These are phyloP conservation scores for Microvelia longipes DNA, from an alignment of 1,140 invertebrate species.

Conservation along the genomic window DNA sequence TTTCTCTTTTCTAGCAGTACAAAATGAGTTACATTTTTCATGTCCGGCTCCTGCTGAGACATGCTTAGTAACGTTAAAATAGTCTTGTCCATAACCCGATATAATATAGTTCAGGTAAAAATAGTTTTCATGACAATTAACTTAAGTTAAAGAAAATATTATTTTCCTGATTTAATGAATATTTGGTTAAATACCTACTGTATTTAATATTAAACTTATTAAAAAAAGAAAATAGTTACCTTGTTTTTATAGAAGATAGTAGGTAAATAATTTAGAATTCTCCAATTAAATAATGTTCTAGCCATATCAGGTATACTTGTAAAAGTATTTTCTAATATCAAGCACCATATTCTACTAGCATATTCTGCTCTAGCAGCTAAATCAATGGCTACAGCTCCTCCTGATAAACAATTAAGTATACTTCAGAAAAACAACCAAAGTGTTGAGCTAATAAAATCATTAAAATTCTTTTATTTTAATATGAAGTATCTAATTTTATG, in stretches of 20 bases:
- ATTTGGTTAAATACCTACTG: background rate
- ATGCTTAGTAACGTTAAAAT: background rate
- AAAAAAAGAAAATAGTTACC: constrained; percentile 32
- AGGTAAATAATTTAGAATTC: constrained; percentile 53
- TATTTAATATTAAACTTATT: background rate
- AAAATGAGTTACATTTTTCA: too few species aligned
- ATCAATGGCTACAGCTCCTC: constrained; percentile 75
- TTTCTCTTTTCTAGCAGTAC: too few species aligned
- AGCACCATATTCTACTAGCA: constrained; percentile 57
- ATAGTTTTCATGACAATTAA: background rate
- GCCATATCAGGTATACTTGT: constrained; percentile 88
- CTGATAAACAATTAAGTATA: constrained; percentile 34
- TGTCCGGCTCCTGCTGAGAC: background rate
- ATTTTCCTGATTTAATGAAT: background rate
- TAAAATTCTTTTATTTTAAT: background rate
- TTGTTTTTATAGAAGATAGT: constrained; percentile 68
- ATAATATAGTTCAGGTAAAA: background rate
- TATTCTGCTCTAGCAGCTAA: constrained; percentile 57
- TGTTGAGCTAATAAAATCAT: background rate
- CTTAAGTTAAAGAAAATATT: background rate
- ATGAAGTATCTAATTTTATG: background rate
- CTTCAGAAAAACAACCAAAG: background rate
- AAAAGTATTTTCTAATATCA: constrained; percentile 89
- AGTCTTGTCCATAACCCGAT: background rate
- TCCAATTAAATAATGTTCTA: constrained; percentile 50